These are phyloP conservation scores for Clamator glandarius DNA, from an alignment of 2,797 vertebrate species.

Conservation along the genomic window DNA sequence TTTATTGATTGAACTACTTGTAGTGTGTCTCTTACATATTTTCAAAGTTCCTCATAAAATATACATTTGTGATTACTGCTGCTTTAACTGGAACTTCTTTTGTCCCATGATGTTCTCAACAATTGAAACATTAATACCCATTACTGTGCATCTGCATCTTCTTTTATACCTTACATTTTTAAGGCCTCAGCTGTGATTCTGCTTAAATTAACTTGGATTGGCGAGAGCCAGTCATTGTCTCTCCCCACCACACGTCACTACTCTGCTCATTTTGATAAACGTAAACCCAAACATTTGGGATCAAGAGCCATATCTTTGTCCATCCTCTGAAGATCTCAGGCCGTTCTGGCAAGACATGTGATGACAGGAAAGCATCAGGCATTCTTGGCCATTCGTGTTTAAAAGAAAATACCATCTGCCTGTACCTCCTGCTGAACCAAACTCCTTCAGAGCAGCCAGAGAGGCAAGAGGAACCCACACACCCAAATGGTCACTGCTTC, in stretches of 20 bases:
- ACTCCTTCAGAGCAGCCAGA: neutral
- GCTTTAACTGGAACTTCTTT: neutral
- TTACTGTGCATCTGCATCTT: neutral
- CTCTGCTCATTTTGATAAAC: neutral
- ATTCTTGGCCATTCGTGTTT: neutral
- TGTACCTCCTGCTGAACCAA: neutral
- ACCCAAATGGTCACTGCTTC: neutral
- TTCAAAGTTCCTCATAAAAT: neutral
- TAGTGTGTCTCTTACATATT: neutral
- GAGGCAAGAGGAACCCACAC: neutral
- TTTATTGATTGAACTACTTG: neutral
- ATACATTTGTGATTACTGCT: neutral
- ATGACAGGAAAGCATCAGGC: neutral
- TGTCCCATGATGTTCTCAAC: neutral
- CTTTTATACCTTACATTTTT: neutral
- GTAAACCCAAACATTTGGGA: neutral
- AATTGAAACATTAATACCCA: neutral
- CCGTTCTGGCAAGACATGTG: neutral
- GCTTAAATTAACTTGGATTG: neutral
- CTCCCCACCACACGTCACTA: fast-evolving
- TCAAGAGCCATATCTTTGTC: neutral
- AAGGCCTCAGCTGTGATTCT: neutral
- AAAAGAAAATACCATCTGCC: neutral
- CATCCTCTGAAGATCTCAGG: neutral
- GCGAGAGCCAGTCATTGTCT: neutral